A percentile compares a stretch with the other conserved stretches of the same genome.
These are phyloP conservation scores for Caenorhabditis doughertyi DNA, from an alignment of 2,888 invertebrate genomes.

Conservation along the genomic window DNA sequence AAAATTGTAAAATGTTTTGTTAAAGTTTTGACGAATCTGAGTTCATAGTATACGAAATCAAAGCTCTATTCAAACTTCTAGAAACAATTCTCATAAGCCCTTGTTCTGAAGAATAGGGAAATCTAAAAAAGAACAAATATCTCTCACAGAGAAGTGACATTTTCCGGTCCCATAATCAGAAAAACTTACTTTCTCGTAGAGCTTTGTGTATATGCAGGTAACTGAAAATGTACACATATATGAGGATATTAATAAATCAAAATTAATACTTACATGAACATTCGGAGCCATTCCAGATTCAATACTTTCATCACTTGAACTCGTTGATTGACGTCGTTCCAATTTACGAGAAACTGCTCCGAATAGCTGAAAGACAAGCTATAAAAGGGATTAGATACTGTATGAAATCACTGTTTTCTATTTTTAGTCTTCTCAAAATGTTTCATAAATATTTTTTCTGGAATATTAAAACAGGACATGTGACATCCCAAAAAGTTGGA, in stretches of 20 bases:
- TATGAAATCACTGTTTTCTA: not conserved
- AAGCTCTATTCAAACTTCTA: no score
- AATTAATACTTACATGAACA: constrained; percentile 22
- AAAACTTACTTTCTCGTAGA: constrained; percentile 62
- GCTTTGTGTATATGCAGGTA: constrained; percentile 58
- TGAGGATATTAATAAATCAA: not conserved
- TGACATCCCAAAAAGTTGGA: not conserved
- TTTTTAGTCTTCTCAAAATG: not conserved
- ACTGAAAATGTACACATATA: constrained; percentile 30
- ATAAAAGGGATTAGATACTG: not conserved
- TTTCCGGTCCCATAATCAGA: not conserved
- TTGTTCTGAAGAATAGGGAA: no score
- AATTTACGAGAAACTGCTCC: constrained; percentile 60
- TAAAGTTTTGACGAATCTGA: no score
- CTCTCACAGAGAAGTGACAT: not conserved
- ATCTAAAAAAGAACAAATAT: no score
- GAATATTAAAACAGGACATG: not conserved
- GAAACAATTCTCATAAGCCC: no score
- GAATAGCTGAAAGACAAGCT: constrained; percentile 50
- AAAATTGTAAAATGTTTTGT: no score
- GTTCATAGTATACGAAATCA: no score
- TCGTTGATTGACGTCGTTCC: constrained; percentile 61
- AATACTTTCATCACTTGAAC: constrained; percentile 62
- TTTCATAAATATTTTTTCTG: not conserved
- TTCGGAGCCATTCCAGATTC: constrained; percentile 55